Evolutionary conservation across 1,140 invertebrate species (phyloP), one percentile per base, ranked within the genome.

Genomic region (Drosophila sechellia): DNA sequence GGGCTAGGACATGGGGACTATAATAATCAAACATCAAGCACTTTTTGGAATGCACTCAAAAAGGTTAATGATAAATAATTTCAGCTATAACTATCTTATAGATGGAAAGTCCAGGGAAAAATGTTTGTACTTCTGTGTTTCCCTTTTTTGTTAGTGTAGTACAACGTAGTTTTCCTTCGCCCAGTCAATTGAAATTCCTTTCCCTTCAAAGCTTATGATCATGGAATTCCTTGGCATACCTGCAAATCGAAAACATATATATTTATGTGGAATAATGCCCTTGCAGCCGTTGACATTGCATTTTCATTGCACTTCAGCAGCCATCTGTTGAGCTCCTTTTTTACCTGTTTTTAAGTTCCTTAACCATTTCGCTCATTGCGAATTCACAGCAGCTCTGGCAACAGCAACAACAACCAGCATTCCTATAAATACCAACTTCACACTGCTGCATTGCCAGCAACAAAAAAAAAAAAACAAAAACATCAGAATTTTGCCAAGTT

Each of bases 391-490:
- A 69, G 57, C 50, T 20, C 27, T 2, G 50, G 15, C 34, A 46
- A 39, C 65, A 65, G 39, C 73, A 68, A 55, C 43, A 66, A 13
- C 46, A 69, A 79, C 43, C 66, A 60, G 49, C 83, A 87, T 86
- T 86, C 83, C 81, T 85, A 86, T 81, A 87, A 87, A 86, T 87
- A 87, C 83, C 83, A 86, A 68, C 64, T 86, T 86, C 81, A 87
- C 81, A 86, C 81, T 83, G 79, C 53, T 34, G 50, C 61, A 20
- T 20, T 54, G 43, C 13, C 58, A 48, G 22, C 52, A 40, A n/a
- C 27, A 25, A 13, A 45, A 20, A 37, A 25, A 43, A 64, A 25
- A 25, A 64, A 65, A 20, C n/a, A 65, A 17, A 17, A 17, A 4
- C 42, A 64, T 39, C 13, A 49, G 48, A 49, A 27, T 61, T 61